Evolutionary conservation across 2,113 vertebrate species (phyloP), one percentile per base, ranked within the genome.

Genomic region (Rhombomys opimus): DNA sequence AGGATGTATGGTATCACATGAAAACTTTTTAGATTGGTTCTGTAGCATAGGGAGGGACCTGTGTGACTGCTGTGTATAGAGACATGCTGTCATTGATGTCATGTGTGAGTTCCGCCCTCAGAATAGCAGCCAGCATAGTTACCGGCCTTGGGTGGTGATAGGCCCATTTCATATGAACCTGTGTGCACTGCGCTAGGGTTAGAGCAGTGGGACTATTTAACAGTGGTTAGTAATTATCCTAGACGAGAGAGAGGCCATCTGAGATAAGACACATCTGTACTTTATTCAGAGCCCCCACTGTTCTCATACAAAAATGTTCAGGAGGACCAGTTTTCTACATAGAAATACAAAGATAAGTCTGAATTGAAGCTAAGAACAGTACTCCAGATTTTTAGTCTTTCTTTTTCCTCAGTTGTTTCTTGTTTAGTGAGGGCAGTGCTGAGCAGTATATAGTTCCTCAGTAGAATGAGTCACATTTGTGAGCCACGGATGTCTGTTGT

Each of bases 211-310:
- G 46, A 61, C 90, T 86, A 67, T 54, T 80, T 94, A 92, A 80
- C 70, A 8, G 54, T 84, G 30, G 9, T 96, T 87, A 96, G 59
- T 85, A 70, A 84, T 93, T 81, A 81, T 84, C 3, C 5, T 38
- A 86, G 18, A 76, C 35, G 90, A 87, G 72, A 73, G 8, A 82
- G 20, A 76, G 54, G 18, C 46, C 15, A 38, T 22, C 32, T 32
- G 67, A 14, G 27, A 5, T 73, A 50, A 88, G 52, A 68, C 61
- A 27, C 41, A 77, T 17, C 59, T 57, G 0, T 77, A 35, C 95
- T 93, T 95, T 88, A 90, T 80, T 89, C 38, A 70, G 67, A 41
- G 9, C n/a, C 68, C 82, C 50, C 46, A 95, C 89, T 95, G 90
- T 84, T 87, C 86, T 22, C 9, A 41, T 2, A 35, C 20, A 10